A percentile compares a stretch with the other conserved stretches of the same genome.
phyloP scores from a whole-genome alignment of 2,113 vertebrate genomes.

The Solenodon paradoxus region DNA sequence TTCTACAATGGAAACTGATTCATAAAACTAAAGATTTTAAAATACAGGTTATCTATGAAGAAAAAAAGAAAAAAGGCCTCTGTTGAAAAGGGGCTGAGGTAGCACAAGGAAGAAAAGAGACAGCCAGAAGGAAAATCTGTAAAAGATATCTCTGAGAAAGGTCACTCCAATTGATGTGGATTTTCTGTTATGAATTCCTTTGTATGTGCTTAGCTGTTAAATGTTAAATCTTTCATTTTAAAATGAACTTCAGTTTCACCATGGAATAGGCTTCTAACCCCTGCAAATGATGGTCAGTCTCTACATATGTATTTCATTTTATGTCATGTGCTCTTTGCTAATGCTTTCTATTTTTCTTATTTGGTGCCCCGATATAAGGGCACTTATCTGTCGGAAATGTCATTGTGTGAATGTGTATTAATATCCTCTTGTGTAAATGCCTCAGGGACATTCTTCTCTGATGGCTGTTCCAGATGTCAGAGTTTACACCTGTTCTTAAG shows the following conservation, averaged over 20 bases:
- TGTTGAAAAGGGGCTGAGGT: slow-evolving; percentile 47
- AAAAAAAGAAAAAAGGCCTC: slow-evolving; percentile 44
- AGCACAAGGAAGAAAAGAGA: slow-evolving; percentile 56
- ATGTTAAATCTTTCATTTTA: slow-evolving; percentile 69
- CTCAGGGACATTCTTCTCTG: slow-evolving; percentile 72
- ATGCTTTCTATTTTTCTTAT: slow-evolving; percentile 73
- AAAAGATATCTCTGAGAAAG: slow-evolving; percentile 78
- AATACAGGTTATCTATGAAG: slow-evolving; percentile 30
- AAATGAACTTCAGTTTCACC: slow-evolving; percentile 67
- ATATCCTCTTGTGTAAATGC: slow-evolving; percentile 58
- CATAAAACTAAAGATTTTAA: slow-evolving; percentile 28
- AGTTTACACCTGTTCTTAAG: slow-evolving; percentile 74
- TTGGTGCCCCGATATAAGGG: slow-evolving; percentile 47
- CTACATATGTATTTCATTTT: slow-evolving; percentile 78
- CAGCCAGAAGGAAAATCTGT: slow-evolving; percentile 66
- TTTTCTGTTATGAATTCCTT: slow-evolving; percentile 68
- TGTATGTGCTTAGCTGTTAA: slow-evolving; percentile 75
- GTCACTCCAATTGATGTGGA: slow-evolving; percentile 67
- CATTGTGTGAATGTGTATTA: slow-evolving; percentile 60
- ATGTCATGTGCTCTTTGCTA: slow-evolving; percentile 59
- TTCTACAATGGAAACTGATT: slow-evolving; percentile 25
- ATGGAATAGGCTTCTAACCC: slow-evolving; percentile 44
- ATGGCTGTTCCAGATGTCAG: slow-evolving; percentile 72
- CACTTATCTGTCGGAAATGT: slow-evolving; percentile 67
- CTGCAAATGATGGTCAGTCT: slow-evolving; percentile 51